These are phyloP conservation scores for Varecia variegata DNA, from an alignment of 2,797 vertebrate species.

Conservation along the genomic window DNA sequence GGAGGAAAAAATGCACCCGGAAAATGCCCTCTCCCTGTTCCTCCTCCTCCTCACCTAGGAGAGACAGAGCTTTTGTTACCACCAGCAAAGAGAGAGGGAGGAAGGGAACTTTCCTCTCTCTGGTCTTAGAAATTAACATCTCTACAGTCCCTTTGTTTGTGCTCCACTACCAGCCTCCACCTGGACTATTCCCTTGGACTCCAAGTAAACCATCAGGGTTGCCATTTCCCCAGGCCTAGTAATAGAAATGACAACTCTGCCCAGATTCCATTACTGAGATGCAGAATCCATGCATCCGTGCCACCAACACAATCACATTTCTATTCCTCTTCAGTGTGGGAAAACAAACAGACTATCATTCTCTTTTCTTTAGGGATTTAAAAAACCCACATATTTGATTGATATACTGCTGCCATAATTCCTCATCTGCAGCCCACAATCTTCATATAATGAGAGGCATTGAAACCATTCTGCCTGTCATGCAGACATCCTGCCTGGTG, in stretches of 20 bases:
- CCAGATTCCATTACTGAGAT: background rate
- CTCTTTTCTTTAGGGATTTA: slow-evolving; percentile 10
- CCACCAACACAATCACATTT: background rate
- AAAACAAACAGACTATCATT: slow-evolving; percentile 9
- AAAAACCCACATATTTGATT: background rate
- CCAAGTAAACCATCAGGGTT: background rate
- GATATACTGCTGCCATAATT: background rate
- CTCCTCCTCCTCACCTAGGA: background rate
- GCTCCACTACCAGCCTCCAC: background rate
- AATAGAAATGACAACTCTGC: background rate
- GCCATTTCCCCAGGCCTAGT: background rate
- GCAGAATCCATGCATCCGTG: background rate
- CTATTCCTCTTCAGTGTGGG: background rate
- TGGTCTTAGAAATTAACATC: background rate
- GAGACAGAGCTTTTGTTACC: background rate
- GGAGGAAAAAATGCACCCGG: background rate
- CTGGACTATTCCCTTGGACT: background rate
- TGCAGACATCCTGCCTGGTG: background rate
- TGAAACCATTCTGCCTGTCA: background rate
- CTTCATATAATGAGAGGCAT: background rate
- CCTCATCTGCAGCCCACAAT: background rate
- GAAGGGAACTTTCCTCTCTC: background rate
- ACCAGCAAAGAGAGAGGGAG: background rate
- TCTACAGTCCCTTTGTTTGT: background rate
- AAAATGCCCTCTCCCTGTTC: background rate